Percentiles rank a stretch among this genome's conserved stretches.
phyloP scores from a whole-genome alignment of 2,113 vertebrate species.

The Orcinus orca region DNA sequence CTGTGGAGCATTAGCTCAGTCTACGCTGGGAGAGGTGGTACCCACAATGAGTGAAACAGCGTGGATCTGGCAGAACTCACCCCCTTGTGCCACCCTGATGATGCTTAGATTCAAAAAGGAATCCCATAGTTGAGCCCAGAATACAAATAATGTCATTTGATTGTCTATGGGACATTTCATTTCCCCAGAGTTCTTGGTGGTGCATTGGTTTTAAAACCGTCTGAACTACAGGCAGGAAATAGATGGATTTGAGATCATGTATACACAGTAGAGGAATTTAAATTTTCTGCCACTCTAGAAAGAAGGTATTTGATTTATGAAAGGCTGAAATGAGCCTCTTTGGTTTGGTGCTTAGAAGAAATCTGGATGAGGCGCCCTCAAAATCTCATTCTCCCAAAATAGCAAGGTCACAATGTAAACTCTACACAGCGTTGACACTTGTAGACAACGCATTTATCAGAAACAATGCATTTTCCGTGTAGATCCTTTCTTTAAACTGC shows the following conservation, averaged over 20 bases:
- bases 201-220: neutral
- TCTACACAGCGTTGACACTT: neutral
- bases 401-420: neutral
- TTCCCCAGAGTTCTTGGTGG: conserved; percentile 15
- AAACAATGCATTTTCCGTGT: neutral
- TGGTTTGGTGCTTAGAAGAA: conserved; percentile 23
- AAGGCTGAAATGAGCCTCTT: neutral
- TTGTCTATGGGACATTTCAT: conserved; percentile 18
- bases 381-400: neutral
- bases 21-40: neutral
- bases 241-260: neutral
- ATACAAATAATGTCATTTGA: conserved; percentile 28
- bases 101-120: neutral
- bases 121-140: neutral
- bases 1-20: neutral
- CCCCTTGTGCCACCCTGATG: no score
- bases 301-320: conserved; percentile 17
- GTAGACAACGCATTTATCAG: neutral
- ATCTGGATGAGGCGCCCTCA: neutral
- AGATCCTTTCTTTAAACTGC: conserved; percentile 6
- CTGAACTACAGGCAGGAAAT: neutral
- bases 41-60: neutral
- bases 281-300: conserved; percentile 13
- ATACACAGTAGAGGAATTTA: neutral
- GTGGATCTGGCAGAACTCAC: neutral